These are phyloP conservation scores for Ophion ellenae DNA, from an alignment of 2,888 invertebrate genomes.

Conservation along the genomic window DNA sequence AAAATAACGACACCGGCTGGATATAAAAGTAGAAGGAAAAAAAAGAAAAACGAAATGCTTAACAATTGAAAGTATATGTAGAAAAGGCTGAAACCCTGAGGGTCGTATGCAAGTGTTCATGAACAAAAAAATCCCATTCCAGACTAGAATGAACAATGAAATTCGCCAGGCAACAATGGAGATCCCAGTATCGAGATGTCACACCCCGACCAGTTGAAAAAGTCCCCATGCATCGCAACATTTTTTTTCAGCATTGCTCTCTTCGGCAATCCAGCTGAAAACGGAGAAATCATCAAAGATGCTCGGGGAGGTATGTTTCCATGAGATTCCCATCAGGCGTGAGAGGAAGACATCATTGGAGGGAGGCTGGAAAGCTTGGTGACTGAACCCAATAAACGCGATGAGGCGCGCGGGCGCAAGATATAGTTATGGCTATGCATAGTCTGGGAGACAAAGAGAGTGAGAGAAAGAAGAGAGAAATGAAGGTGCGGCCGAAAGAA, in stretches of 20 bases:
- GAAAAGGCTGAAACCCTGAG: neutral
- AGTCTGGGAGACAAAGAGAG: conserved; percentile 8
- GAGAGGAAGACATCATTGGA: no score
- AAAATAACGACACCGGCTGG: conserved; percentile 63
- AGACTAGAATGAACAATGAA: conserved; percentile 6
- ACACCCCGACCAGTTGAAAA: no score
- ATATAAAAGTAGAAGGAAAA: conserved; percentile 47
- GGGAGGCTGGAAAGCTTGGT: no score
- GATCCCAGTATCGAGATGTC: neutral
- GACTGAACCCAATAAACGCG: no score
- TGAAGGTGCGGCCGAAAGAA: conserved; percentile 51
- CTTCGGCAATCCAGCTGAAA: no score
- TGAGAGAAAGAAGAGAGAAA: conserved; percentile 24
- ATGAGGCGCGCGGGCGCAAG: no score
- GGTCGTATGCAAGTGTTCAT: conserved; percentile 15
- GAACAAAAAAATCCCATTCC: neutral
- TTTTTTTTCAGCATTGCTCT: neutral
- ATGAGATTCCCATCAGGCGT: no score
- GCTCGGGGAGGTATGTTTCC: neutral
- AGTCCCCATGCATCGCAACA: neutral
- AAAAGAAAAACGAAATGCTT: conserved; percentile 35
- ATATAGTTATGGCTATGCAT: conserved; percentile 24
- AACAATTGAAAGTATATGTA: conserved; percentile 43
- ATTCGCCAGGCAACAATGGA: neutral
- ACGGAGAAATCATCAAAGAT: no score